These are phyloP conservation scores for Neopelma chrysocephalum DNA, from an alignment of 2,797 vertebrate species.

Conservation along the genomic window DNA sequence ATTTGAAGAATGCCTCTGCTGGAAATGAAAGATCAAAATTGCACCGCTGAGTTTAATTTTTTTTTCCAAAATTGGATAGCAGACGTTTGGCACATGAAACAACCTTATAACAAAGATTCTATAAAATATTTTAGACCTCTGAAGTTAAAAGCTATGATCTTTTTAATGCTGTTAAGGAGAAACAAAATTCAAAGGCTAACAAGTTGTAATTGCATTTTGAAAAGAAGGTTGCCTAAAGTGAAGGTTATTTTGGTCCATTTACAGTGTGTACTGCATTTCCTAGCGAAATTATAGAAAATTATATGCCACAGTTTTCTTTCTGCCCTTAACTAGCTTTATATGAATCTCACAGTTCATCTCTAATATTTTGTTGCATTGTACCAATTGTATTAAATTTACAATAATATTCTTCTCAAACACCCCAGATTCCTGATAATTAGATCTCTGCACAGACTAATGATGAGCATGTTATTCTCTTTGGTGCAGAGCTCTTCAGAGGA, in stretches of 20 bases:
- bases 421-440: slow-evolving; percentile 8
- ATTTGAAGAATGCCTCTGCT: slow-evolving; percentile 7
- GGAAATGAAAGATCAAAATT: slow-evolving; percentile 38
- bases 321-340: background rate
- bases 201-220: slow-evolving; percentile 32
- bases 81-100: background rate
- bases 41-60: background rate
- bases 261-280: background rate
- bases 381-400: background rate
- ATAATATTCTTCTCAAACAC: slow-evolving; percentile 13
- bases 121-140: slow-evolving; percentile 36
- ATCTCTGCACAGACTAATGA: background rate
- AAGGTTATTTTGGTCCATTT: slow-evolving; percentile 55
- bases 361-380: slow-evolving; percentile 10
- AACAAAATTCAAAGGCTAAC: slow-evolving; percentile 41
- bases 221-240: slow-evolving; percentile 32
- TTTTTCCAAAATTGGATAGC: background rate
- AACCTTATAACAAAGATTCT: background rate
- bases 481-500: background rate
- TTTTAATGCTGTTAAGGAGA: slow-evolving; percentile 21
- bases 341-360: background rate
- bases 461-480: background rate
- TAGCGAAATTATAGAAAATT: slow-evolving; percentile 53
- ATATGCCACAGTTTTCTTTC: background rate
- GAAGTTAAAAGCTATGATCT: slow-evolving; percentile 1